Percentiles rank a stretch among this genome's conserved stretches.
These are phyloP conservation scores for Campaea margaritaria DNA, from an alignment of 2,888 invertebrate species.

Conservation along the genomic window DNA sequence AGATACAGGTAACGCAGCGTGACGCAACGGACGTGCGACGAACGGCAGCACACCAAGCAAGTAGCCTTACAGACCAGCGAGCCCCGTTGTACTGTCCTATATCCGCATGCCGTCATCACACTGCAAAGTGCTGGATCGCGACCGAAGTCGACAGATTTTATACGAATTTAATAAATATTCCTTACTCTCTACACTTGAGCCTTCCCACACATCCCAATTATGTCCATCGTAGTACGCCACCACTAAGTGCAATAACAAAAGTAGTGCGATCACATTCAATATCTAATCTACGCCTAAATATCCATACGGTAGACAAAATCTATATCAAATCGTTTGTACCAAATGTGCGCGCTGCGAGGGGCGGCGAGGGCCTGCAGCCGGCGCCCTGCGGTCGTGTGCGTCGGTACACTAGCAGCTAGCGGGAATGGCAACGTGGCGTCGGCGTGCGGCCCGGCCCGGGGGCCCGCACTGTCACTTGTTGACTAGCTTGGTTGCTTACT, in stretches of 20 bases:
- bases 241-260: conserved; percentile 67
- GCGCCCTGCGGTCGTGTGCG: conserved; percentile 52
- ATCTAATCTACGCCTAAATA: conserved; percentile 64
- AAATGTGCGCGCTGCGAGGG: conserved; percentile 35
- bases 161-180: conserved; percentile 48
- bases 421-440: conserved; percentile 76
- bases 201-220: conserved; percentile 43
- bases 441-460: conserved; percentile 49
- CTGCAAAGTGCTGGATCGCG: neutral
- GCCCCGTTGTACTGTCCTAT: no score
- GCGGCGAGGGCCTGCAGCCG: conserved; percentile 44
- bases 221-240: conserved; percentile 42
- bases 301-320: conserved; percentile 62
- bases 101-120: neutral
- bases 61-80: no score
- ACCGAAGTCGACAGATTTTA: conserved; percentile 7
- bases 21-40: no score
- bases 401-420: conserved; percentile 59
- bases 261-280: conserved; percentile 75
- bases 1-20: neutral
- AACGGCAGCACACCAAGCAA: no score
- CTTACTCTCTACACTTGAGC: conserved; percentile 60
- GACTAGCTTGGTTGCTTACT: conserved; percentile 82
- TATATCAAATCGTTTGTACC: conserved; percentile 80
- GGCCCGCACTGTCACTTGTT: conserved; percentile 66